phyloP scores from a whole-genome alignment of 1,140 invertebrate genomes.

The Capitella teleta region DNA sequence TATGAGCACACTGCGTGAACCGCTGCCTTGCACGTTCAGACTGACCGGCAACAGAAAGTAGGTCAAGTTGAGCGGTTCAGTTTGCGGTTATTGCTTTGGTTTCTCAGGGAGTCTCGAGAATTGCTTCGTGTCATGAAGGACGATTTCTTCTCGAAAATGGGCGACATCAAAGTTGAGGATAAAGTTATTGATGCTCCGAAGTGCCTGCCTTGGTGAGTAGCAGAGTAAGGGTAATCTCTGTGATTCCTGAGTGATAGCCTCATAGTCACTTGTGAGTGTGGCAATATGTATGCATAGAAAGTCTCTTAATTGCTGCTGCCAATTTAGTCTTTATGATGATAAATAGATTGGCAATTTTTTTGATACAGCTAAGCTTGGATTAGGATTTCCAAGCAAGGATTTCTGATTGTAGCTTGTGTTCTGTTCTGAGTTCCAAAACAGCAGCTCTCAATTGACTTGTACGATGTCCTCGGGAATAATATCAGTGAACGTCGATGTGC shows the following conservation, averaged over 20 bases:
- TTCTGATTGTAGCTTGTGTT: neutral
- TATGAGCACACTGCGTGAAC: slow-evolving; percentile 58
- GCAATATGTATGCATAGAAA: neutral
- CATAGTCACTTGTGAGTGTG: neutral
- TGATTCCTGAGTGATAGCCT: neutral
- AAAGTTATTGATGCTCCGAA: slow-evolving; percentile 46
- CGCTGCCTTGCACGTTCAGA: slow-evolving; percentile 81
- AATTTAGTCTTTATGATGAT: neutral
- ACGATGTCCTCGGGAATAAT: neutral
- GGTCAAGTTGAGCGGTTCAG: neutral
- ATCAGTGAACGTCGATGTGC: neutral
- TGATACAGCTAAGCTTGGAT: neutral
- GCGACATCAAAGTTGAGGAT: slow-evolving; percentile 40
- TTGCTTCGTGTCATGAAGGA: slow-evolving; percentile 72
- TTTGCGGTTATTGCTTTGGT: slow-evolving; percentile 7
- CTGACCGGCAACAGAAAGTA: slow-evolving; percentile 62
- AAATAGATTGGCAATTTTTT: neutral
- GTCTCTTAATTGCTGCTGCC: neutral
- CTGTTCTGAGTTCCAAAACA: neutral
- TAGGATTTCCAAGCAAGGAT: slow-evolving; percentile 5
- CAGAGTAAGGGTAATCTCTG: neutral
- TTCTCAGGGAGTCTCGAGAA: slow-evolving; percentile 43
- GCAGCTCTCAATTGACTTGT: neutral
- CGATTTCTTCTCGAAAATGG: slow-evolving; percentile 68
- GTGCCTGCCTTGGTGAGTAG: slow-evolving; percentile 57